Percentiles rank a stretch among this genome's conserved stretches.
phyloP scores from a whole-genome alignment of 2,113 vertebrate genomes.

The Onychostoma macrolepis region DNA sequence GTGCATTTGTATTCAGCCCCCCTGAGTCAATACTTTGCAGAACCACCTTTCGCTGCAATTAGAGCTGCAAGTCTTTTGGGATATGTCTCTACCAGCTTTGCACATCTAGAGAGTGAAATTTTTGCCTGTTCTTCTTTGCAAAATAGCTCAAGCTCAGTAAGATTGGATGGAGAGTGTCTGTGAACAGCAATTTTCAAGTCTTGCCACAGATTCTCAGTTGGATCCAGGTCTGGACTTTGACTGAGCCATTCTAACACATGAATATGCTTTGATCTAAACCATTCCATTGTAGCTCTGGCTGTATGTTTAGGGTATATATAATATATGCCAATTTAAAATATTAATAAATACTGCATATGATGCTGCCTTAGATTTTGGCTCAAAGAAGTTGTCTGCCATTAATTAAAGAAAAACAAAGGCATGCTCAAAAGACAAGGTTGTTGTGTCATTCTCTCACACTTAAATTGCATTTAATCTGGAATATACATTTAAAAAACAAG shows the following conservation, averaged over 20 bases:
- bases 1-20: no score
- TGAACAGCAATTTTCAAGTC: background rate
- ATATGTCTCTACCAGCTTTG: constrained; percentile 1
- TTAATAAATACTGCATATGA: no score
- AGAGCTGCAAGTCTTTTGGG: background rate
- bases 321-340: no score
- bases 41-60: background rate
- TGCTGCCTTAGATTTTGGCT: no score
- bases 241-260: background rate
- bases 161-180: background rate
- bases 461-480: background rate
- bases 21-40: background rate
- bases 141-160: background rate
- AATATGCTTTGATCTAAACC: background rate
- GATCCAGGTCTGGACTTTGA: background rate
- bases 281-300: background rate
- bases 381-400: background rate
- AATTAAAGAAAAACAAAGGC: background rate
- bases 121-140: background rate
- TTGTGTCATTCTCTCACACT: background rate
- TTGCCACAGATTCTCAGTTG: background rate
- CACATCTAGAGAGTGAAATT: background rate
- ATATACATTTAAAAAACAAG: background rate
- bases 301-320: background rate
- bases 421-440: background rate